Percentiles rank a stretch among this genome's conserved stretches.
Evolutionary conservation across 2,113 vertebrate species (phyloP).

Genomic region (Ceyx cyanopectus): DNA sequence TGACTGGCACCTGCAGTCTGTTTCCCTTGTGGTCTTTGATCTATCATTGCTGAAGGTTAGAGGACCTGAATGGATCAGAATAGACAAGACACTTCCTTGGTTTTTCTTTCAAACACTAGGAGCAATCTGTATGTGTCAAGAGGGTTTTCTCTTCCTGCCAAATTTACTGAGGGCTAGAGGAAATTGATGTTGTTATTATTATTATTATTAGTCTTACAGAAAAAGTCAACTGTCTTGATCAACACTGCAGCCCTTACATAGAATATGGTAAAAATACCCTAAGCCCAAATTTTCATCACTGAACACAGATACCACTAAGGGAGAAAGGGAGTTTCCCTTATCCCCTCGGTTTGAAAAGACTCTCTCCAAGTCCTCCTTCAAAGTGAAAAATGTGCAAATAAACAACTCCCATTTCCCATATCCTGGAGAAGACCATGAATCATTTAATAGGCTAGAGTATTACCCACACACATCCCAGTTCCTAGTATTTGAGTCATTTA

Average conservation of each 20-base stretch:
- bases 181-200: neutral
- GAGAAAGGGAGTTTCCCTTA: neutral
- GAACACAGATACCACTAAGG: conserved; percentile 22
- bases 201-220: neutral
- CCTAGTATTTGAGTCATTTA: neutral
- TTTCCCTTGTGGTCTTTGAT: conserved; percentile 51
- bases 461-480: neutral
- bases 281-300: neutral
- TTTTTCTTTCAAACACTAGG: neutral
- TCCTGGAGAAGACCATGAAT: neutral
- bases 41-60: conserved; percentile 59
- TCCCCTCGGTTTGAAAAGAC: neutral
- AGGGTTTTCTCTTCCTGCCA: neutral
- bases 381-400: conserved; percentile 25
- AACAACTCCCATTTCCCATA: conserved; percentile 34
- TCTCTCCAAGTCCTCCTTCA: conserved; percentile 13
- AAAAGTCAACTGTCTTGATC: neutral
- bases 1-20: conserved; percentile 53
- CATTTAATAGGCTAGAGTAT: neutral
- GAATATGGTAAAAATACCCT: neutral
- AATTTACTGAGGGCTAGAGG: neutral
- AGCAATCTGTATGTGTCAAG: neutral
- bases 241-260: neutral
- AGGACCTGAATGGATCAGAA: conserved; percentile 19
- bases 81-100: conserved; percentile 3